phyloP scores from a whole-genome alignment of 2,888 invertebrate species.

The Lochmaea capreae region DNA sequence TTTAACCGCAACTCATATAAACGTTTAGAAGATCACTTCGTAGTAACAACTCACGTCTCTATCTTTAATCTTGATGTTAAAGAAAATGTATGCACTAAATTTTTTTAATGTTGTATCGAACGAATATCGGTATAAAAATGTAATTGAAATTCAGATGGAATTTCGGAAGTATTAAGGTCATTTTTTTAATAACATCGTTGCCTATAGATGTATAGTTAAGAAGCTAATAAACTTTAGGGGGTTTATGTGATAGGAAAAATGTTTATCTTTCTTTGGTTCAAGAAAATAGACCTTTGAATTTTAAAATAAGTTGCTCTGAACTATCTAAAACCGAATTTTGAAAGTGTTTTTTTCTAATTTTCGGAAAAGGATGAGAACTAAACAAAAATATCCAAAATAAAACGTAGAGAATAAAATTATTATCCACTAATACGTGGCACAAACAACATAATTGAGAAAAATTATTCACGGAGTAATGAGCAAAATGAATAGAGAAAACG shows the following conservation, averaged over 20 bases:
- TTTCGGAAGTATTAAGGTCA: too few relatives aligned
- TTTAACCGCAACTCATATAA: not conserved
- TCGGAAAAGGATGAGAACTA: too few relatives aligned
- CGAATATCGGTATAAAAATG: not conserved
- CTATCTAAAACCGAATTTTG: too few relatives aligned
- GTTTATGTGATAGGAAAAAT: not conserved
- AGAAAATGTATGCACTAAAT: slow-evolving; percentile 33
- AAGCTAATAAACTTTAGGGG: not conserved
- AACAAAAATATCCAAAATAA: too few relatives aligned
- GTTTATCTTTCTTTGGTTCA: not conserved
- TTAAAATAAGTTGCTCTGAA: too few relatives aligned
- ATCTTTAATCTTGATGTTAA: slow-evolving; percentile 38
- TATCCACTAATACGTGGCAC: too few relatives aligned
- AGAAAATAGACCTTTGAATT: too few relatives aligned
- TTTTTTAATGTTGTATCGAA: slow-evolving; percentile 23
- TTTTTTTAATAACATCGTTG: slow-evolving; percentile 1
- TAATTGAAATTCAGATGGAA: not conserved
- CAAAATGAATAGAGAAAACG: too few relatives aligned
- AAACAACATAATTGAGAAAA: too few relatives aligned
- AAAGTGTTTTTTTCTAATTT: too few relatives aligned
- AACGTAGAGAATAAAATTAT: too few relatives aligned
- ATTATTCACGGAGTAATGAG: too few relatives aligned
- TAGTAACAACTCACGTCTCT: slow-evolving; percentile 24
- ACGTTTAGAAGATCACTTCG: slow-evolving; percentile 7
- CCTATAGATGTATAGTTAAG: slow-evolving; percentile 1